Conservation (phyloP, 2,113 vertebrate genomes). For the Serranochromis macrocephalus region DNA sequence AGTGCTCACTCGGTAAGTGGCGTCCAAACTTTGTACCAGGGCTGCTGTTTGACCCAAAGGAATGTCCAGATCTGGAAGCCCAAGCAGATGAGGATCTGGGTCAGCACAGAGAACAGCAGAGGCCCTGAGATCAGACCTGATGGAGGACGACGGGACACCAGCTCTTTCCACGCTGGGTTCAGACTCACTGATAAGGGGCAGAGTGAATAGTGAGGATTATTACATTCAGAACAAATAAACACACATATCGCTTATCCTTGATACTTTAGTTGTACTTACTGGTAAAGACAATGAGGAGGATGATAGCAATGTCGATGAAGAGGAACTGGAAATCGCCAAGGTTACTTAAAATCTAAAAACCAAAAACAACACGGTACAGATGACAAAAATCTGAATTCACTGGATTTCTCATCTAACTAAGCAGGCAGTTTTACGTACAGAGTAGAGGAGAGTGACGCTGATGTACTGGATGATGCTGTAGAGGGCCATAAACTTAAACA, state of each 20-base stretch:
- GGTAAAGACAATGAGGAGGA: constrained; percentile 92
- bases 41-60: constrained; percentile 81
- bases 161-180: constrained; percentile 92
- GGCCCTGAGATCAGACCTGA: constrained; percentile 91
- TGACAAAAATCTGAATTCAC: neutral
- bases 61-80: constrained; percentile 87
- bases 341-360: constrained; percentile 86
- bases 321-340: constrained; percentile 98
- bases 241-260: neutral
- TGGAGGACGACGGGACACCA: constrained; percentile 85
- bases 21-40: constrained; percentile 82
- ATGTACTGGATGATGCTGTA: constrained; percentile 99
- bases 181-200: constrained; percentile 82
- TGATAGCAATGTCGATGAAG: constrained; percentile 96
- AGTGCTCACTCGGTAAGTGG: constrained; percentile 77
- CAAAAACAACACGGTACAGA: neutral
- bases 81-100: constrained; percentile 90
- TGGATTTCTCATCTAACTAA: neutral
- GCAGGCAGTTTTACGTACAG: constrained; percentile 71
- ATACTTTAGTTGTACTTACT: constrained; percentile 76
- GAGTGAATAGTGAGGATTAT: neutral
- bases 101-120: constrained; percentile 88
- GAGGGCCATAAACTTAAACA: constrained; percentile 98
- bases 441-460: constrained; percentile 93
- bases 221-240: neutral